These are phyloP conservation scores for Apotomis betuletana DNA, from an alignment of 2,888 invertebrate genomes.

Conservation along the genomic window DNA sequence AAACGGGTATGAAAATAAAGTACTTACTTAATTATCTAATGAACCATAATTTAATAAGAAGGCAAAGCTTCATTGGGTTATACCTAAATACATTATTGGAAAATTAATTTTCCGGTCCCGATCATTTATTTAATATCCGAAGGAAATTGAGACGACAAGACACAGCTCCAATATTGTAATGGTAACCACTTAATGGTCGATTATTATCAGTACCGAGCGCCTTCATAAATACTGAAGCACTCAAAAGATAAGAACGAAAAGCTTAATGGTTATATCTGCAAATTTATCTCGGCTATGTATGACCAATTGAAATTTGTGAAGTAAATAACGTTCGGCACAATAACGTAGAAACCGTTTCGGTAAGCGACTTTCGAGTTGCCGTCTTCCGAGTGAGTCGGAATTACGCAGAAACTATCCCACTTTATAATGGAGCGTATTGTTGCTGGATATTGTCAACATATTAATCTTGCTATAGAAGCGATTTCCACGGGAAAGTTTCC, in stretches of 20 bases:
- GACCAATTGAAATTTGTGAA: constrained; percentile 33
- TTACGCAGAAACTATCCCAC: constrained; percentile 34
- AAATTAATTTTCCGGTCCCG: constrained; percentile 47
- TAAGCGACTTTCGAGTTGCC: constrained; percentile 20
- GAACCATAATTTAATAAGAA: constrained; percentile 9
- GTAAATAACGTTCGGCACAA: constrained; percentile 16
- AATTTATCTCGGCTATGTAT: constrained; percentile 22
- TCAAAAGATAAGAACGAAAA: constrained; percentile 31
- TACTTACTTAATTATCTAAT: constrained; percentile 2
- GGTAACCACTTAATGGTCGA: constrained; percentile 33
- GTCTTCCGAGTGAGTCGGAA: constrained; percentile 17
- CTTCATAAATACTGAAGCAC: constrained; percentile 31
- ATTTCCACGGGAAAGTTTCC: constrained; percentile 16
- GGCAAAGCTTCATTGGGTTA: constrained; percentile 16
- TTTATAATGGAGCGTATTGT: constrained; percentile 35
- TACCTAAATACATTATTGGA: constrained; percentile 30
- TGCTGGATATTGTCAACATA: constrained; percentile 30
- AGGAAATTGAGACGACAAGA: constrained; percentile 64
- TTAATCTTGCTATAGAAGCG: constrained; percentile 25
- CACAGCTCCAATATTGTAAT: constrained; percentile 49
- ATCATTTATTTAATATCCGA: constrained; percentile 61
- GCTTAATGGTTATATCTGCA: constrained; percentile 34
- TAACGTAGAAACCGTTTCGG: constrained; percentile 15
- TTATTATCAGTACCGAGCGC: constrained; percentile 24
- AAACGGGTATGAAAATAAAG: too few species aligned